A percentile compares a stretch with the other conserved stretches of the same genome.
phyloP scores from a whole-genome alignment of 2,797 vertebrate genomes.

The Megaceryle alcyon region DNA sequence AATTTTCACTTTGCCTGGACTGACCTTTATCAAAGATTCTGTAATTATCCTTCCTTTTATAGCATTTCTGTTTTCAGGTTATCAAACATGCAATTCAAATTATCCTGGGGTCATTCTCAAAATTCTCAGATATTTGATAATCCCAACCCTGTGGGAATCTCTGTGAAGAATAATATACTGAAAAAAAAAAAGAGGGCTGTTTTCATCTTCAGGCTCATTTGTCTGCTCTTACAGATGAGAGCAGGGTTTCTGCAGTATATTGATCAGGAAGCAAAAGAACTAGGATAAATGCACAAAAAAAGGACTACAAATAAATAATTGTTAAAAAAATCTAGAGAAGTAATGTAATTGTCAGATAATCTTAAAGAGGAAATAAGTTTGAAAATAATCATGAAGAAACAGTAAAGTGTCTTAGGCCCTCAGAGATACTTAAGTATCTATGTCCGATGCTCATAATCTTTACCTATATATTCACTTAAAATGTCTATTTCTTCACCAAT shows the following conservation, averaged over 20 bases:
- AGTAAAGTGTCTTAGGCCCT: neutral
- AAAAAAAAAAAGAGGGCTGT: neutral
- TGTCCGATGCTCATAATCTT: neutral
- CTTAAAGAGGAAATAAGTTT: neutral
- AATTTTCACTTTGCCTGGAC: neutral
- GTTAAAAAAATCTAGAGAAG: neutral
- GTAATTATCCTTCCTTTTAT: neutral
- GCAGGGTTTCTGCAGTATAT: neutral
- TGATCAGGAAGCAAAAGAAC: conserved; percentile 4
- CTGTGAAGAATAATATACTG: neutral
- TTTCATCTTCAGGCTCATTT: neutral
- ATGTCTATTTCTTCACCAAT: neutral
- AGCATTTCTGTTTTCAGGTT: neutral
- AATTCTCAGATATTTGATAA: neutral
- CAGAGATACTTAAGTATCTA: neutral
- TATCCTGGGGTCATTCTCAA: neutral
- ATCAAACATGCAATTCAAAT: neutral
- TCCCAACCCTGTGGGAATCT: neutral
- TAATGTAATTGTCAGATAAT: neutral
- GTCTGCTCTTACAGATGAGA: neutral
- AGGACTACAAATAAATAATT: neutral
- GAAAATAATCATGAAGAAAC: neutral
- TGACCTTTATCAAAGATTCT: neutral
- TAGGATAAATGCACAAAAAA: neutral
- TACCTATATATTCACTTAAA: neutral